These are phyloP conservation scores for Poeciliopsis paucimaculata DNA, from an alignment of 2,797 vertebrate species.

Conservation along the genomic window DNA sequence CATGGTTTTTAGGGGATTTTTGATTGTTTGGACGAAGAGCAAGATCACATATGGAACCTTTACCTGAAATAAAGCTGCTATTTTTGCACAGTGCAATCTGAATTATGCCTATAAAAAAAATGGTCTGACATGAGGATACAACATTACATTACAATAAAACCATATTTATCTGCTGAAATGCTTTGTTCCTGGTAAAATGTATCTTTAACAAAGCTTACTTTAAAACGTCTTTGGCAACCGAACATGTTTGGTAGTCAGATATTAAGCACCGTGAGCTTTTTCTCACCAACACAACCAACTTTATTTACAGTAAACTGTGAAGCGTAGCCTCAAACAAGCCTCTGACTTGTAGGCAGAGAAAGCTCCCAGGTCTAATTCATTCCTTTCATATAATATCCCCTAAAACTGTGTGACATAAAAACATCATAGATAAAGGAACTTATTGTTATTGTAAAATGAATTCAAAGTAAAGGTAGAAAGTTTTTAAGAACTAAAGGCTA, in stretches of 20 bases:
- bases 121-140: neutral
- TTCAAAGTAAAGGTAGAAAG: neutral
- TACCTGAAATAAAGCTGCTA: neutral
- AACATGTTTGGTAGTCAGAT: neutral
- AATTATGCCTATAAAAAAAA: neutral
- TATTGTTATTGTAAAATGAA: neutral
- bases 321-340: neutral
- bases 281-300: neutral
- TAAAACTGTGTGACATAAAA: neutral
- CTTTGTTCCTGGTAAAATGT: neutral
- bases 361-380: neutral
- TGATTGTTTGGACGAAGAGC: neutral
- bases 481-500: neutral
- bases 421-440: neutral
- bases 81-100: neutral
- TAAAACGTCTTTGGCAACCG: neutral
- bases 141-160: neutral
- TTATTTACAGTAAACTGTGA: slow-evolving; percentile 10
- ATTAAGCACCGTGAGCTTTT: neutral
- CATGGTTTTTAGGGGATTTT: neutral
- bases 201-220: neutral
- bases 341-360: neutral
- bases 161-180: neutral
- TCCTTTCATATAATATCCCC: neutral
- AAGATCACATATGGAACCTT: neutral